Evolutionary conservation across 2,113 vertebrate genomes (phyloP), one percentile per base, ranked within the genome.

Genomic region (Dasyprocta punctata): DNA sequence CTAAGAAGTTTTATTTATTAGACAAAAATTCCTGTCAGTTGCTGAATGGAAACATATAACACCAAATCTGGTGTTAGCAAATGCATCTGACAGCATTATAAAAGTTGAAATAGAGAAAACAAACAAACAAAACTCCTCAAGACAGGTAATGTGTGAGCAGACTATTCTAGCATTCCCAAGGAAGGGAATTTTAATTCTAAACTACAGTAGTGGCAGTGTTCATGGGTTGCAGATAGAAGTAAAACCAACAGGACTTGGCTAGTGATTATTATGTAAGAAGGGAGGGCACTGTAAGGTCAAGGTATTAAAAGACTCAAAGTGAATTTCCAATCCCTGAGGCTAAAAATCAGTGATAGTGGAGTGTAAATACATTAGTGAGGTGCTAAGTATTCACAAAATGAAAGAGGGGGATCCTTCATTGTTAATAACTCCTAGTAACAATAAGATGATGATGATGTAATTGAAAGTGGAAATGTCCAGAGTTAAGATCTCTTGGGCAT

Each of bases 1-100:
- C 20, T 95, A 71, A 82, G 16, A 84, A 78, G 26, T 28, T 92
- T 61, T 54, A 41, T 81, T 81, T 95, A 81, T 47, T 92, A 90
- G 61, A 94, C 17, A 82, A 63, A 71, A 54, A 44, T 4, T 1
- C 33, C 38, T 65, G 19, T 7, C 24, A 20, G 10, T 24, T 90
- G 36, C 82, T 65, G 7, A 65, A 54, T 56, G 11, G 33, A 61
- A 96, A 95, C 71, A 33, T n/a, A 56, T 94, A 94, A 84, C 56
- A 69, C 28, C 5, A 85, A 81, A 58, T n/a, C 6, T 69, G 41
- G 26, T 58, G 30, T 82, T 65, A 83, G 41, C 30, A 65, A 95
- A 81, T 81, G 17, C 56, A 94, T 56, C 3, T 4, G 7, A 52
- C 5, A 71, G 7, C 63, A 56, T 3, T 71, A 1, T 11, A 17